Conservation (phyloP, 2,888 invertebrate species). For the Nomada flava region DNA sequence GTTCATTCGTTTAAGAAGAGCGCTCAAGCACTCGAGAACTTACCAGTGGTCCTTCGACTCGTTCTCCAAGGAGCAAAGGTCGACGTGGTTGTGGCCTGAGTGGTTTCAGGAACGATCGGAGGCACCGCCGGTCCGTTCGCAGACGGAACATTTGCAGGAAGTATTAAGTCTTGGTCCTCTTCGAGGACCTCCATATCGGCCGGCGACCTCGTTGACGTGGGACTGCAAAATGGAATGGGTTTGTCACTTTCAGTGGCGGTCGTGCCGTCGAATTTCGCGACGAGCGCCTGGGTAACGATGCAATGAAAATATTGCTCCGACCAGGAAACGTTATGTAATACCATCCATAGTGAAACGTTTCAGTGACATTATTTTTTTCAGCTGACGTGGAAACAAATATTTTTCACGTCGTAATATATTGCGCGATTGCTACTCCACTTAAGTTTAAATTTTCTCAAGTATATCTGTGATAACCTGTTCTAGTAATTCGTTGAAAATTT, state of each 20-base stretch:
- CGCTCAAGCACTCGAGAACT: slow-evolving; percentile 33
- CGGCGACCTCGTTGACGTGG: slow-evolving; percentile 78
- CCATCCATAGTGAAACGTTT: slow-evolving; percentile 27
- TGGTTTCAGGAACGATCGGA: slow-evolving; percentile 75
- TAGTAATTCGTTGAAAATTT: neutral
- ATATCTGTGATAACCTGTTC: neutral
- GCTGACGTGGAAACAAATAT: slow-evolving; percentile 16
- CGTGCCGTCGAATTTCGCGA: slow-evolving; percentile 22
- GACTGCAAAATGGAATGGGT: slow-evolving; percentile 67
- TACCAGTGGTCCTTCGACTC: slow-evolving; percentile 81
- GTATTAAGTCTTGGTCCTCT: slow-evolving; percentile 72
- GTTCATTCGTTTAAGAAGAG: neutral
- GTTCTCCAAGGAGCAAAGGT: slow-evolving; percentile 82
- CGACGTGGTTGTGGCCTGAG: slow-evolving; percentile 81
- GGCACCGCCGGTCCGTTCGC: slow-evolving; percentile 75
- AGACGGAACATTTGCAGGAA: slow-evolving; percentile 71
- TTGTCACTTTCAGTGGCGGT: slow-evolving; percentile 49
- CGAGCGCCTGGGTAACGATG: slow-evolving; percentile 20
- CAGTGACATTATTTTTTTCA: slow-evolving; percentile 28
- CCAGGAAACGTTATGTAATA: slow-evolving; percentile 19
- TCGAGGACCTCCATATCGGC: slow-evolving; percentile 78
- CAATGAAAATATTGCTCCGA: slow-evolving; percentile 53
- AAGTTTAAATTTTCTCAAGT: neutral
- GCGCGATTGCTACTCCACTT: slow-evolving; percentile 1
- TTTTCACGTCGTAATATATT: slow-evolving; percentile 10